phyloP scores from a whole-genome alignment of 1,140 invertebrate species.

The Drosophila grimshawi region DNA sequence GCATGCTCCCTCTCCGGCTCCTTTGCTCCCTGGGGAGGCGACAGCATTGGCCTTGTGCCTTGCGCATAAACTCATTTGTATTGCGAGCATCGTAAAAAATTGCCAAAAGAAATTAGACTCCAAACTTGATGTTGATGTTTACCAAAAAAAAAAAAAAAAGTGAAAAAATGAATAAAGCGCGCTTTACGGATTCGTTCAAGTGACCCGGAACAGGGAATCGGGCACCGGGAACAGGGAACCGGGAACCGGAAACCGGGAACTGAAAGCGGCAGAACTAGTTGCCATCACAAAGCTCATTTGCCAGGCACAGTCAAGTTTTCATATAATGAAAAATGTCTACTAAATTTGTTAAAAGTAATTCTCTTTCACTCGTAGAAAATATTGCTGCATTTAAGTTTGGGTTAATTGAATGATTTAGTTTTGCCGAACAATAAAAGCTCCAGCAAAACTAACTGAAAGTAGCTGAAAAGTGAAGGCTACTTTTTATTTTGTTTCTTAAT shows the following conservation, averaged over 20 bases:
- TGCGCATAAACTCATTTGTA: constrained; percentile 77
- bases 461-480: too few species aligned
- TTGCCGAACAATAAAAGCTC: too few species aligned
- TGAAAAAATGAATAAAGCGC: constrained; percentile 6
- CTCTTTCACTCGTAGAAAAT: neutral
- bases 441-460: too few species aligned
- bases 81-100: constrained; percentile 69
- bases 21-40: constrained; percentile 39
- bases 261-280: too few species aligned
- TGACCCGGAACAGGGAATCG: neutral
- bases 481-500: too few species aligned
- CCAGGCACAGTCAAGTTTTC: constrained; percentile 1
- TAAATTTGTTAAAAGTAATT: neutral
- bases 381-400: too few species aligned
- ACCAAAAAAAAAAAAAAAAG: too few species aligned
- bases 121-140: constrained; percentile 7
- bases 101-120: constrained; percentile 63
- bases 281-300: constrained; percentile 5
- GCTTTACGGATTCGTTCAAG: constrained; percentile 51
- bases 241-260: neutral
- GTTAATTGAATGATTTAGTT: too few species aligned
- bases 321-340: neutral
- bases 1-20: neutral
- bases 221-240: neutral
- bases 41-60: constrained; percentile 58